Percentiles rank a stretch among this genome's conserved stretches.
phyloP scores from a whole-genome alignment of 2,888 invertebrate species.

The Ypsolopha sequella region DNA sequence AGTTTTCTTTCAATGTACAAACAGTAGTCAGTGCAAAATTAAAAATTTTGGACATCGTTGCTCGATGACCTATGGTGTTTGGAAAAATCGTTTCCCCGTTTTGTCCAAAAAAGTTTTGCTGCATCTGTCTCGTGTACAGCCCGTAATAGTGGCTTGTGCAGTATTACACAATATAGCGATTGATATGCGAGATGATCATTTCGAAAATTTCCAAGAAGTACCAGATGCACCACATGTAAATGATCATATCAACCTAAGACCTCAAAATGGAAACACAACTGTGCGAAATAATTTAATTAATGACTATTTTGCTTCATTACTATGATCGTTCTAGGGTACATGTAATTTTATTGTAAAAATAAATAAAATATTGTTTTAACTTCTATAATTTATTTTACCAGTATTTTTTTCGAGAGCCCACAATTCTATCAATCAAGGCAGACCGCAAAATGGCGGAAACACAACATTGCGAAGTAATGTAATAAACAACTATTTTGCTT shows the following conservation, averaged over 20 bases:
- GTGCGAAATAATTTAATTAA: conserved; percentile 1
- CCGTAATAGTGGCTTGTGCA: not conserved
- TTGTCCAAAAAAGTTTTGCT: not conserved
- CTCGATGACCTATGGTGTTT: conserved; percentile 1
- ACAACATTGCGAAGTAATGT: not conserved
- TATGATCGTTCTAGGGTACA: too few relatives aligned
- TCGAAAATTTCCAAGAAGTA: not conserved
- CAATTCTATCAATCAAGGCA: too few relatives aligned
- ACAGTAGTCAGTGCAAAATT: not conserved
- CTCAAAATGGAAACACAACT: not conserved
- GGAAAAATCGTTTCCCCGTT: too few relatives aligned
- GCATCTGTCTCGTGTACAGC: not conserved
- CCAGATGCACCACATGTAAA: not conserved
- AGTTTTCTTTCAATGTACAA: too few relatives aligned
- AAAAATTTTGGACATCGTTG: conserved; percentile 7
- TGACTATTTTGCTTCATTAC: too few relatives aligned
- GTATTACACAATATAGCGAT: not conserved
- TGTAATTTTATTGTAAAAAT: too few relatives aligned
- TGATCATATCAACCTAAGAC: not conserved
- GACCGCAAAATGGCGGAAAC: not conserved
- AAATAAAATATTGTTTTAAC: too few relatives aligned
- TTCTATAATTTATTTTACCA: not conserved
- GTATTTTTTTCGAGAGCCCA: not conserved
- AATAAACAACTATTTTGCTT: not conserved
- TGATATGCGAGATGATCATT: not conserved